These are phyloP conservation scores for Vombatus ursinus DNA, from an alignment of 2,113 vertebrate species.

Conservation along the genomic window DNA sequence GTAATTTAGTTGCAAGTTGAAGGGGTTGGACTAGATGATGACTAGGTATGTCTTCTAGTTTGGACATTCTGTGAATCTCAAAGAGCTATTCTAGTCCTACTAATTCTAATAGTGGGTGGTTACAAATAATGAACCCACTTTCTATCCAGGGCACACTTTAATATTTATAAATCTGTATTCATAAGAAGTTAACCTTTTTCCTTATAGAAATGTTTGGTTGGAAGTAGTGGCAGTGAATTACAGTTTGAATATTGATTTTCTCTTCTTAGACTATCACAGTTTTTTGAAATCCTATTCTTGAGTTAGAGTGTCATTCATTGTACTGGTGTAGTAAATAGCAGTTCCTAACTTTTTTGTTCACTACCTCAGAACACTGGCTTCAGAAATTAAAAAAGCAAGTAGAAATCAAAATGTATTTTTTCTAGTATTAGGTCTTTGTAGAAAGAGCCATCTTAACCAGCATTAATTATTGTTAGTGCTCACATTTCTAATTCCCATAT, in stretches of 20 bases:
- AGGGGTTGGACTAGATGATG: neutral
- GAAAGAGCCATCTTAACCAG: too few species aligned
- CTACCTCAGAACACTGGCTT: neutral
- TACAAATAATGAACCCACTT: neutral
- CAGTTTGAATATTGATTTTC: constrained; percentile 22
- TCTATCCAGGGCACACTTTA: constrained; percentile 5
- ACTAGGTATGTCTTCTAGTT: neutral
- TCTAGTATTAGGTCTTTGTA: too few species aligned
- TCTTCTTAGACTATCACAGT: neutral
- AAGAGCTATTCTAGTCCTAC: neutral
- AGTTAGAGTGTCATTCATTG: neutral
- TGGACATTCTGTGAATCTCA: neutral
- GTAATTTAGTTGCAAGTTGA: too few species aligned
- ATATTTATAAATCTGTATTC: constrained; percentile 15
- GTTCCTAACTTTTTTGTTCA: constrained; percentile 4
- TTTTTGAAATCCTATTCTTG: neutral
- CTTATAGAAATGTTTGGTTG: constrained; percentile 34
- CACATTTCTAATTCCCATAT: too few species aligned
- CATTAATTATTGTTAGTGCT: too few species aligned
- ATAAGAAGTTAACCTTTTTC: constrained; percentile 5
- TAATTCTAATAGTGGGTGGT: too few species aligned
- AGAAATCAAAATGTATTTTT: neutral
- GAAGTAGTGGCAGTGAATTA: neutral
- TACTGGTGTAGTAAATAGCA: neutral
- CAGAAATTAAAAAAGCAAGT: neutral